Base-by-base conservation (phyloP, 2,113 vertebrate species). In the Colinus virginianus region DNA sequence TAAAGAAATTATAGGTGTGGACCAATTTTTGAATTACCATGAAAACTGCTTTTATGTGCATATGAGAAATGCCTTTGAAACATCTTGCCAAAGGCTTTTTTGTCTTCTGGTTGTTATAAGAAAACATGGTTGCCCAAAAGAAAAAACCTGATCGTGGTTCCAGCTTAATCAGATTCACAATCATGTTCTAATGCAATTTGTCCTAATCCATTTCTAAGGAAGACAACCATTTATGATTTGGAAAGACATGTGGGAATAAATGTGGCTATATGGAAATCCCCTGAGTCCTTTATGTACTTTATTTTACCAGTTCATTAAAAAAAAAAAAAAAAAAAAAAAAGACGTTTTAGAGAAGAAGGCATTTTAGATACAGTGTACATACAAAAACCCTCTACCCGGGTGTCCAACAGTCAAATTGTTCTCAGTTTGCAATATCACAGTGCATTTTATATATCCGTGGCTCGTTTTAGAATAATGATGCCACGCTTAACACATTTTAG, bases 181-280 rank as follows among this genome's bases (percentile, higher is more conserved):
- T 99, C 98, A 97, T 98, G 98, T 98, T 98, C 97, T 99, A 99
- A 99, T 99, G 98, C 97, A 98, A 99, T 99, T 98, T 99, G 98
- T 98, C 98, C 98, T 99, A 98, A 99, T 99, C 98, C 98, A 98
- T 98, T 99, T 98, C 98, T 98, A 97, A 98, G 98, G 98, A 98
- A 98, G 98, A 99, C 98, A 99, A 99, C 98, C 98, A 98, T 98
- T 99, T 98, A 98, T 98, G 98, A 99, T 98, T 99, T 98, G 97
- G 98, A 98, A 98, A 98, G 98, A 98, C 97, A 36, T 98, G 98
- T 98, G 98, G 98, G 98, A 98, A 98, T 99, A 98, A 98, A 98
- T 98, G 97, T 97, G 97, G 97, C 98, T 98, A 96, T 98, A 98
- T 98, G 97, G 97, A 98, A 98, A 98, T 98, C 98, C 97, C 97